Base-by-base conservation (phyloP, 30 jellyfish, hydroid and myxozoan species). In the Aurelia sp. region DNA sequence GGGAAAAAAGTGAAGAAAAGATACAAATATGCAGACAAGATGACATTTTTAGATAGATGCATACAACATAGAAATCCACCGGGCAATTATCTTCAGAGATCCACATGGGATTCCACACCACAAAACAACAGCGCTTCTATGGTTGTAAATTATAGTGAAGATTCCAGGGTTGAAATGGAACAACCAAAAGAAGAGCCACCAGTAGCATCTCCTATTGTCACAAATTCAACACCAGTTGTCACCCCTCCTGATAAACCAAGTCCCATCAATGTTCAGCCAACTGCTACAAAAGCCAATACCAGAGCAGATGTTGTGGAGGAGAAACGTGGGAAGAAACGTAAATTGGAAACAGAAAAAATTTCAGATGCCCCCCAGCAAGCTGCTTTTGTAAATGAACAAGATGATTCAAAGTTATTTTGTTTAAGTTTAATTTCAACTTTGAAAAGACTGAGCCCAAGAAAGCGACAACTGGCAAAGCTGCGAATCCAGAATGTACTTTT, bases 11-110 rank as follows among this genome's bases (percentile, higher is more conserved):
- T 52, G 21, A 87, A 71, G 65, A 76, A 78, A 55, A 66, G 89
- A 6, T 87, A 87, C 90, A 87, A 87, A 62, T 87, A 66, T 87
- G 90, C 96, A 11, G 96, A 76, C 58, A 76, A 53, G 72, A 77
- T 87, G 88, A 62, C 78, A 31, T 87, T 84, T 33, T 78, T 84
- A 23, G 93, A 84, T 15, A 50, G 78, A 40, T 84, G 93, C 62
- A 84, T 84, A 44, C 93, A 84, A 47, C 93, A 84, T 51, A 62
- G 93, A 44, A 84, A 73, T 66, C 81, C 93, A 50, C 93, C 93
- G 33, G 87, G 81, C 6, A 71, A 59, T 30, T 8, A 61, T 31
- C 20, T 84, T 11, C 63, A 73, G 19, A 60, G 76, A 67, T 22
- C 86, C 4, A 64, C 77, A 48, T n/a, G 87, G 23, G 87, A 73